Percentiles rank a stretch among this genome's conserved stretches.
phyloP scores from a whole-genome alignment of 2,888 invertebrate genomes.

The Athrips mouffetella region DNA sequence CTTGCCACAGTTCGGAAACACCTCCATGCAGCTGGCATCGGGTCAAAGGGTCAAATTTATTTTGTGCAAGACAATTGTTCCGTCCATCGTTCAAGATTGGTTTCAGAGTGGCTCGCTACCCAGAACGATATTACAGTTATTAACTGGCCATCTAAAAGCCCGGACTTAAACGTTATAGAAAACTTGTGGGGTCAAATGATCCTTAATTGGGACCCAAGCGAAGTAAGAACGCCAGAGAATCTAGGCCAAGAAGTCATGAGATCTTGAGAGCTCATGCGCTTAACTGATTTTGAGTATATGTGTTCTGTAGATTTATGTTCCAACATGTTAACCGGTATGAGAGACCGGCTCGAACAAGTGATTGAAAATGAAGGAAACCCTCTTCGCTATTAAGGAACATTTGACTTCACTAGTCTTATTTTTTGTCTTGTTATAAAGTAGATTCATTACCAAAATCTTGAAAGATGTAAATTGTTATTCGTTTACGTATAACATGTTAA shows the following conservation, averaged over 20 bases:
- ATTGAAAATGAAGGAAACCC: no score
- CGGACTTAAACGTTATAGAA: slow-evolving; percentile 12
- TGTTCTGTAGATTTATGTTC: no score
- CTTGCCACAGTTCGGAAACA: neutral
- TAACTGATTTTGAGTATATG: neutral
- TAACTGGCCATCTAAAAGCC: neutral
- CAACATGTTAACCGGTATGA: neutral
- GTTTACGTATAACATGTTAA: no score
- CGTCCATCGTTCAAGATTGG: neutral
- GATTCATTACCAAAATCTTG: no score
- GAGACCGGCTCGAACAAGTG: neutral
- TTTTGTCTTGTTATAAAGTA: no score
- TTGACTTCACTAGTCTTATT: no score
- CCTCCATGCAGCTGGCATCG: neutral
- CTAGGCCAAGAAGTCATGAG: neutral
- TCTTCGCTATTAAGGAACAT: no score
- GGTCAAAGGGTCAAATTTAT: neutral
- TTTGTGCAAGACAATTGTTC: neutral
- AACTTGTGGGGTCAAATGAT: slow-evolving; percentile 13
- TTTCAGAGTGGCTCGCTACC: neutral
- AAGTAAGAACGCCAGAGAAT: neutral
- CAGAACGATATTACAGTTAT: neutral
- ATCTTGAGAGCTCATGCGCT: neutral
- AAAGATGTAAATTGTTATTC: no score
- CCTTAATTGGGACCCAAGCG: slow-evolving; percentile 1